Base-by-base conservation (phyloP, 1,140 invertebrate genomes). In the Diprion similis region DNA sequence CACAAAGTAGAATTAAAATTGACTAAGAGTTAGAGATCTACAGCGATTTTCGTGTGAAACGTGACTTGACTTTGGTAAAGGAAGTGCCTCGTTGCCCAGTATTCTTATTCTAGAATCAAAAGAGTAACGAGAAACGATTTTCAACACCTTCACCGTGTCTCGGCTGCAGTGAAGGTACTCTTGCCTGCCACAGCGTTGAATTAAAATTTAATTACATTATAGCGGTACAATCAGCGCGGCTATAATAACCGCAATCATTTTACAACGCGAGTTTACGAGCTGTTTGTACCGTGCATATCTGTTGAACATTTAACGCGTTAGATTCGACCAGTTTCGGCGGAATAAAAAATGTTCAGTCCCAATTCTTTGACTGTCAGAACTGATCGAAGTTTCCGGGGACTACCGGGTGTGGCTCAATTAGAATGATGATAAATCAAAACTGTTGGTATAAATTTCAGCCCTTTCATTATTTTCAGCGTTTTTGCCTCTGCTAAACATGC, bases 121-220 rank as follows among this genome's bases (percentile, higher is more conserved):
- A 59, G 51, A 59, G 51, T 59, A 68, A 68, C 17, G 66, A 68
- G 66, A 68, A 68, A 68, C 17, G 18, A 45, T 68, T 18, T 68
- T 68, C 66, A 68, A 59, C 51, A 59, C 51, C 51, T 59, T 59
- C 51, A 17, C 51, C n/a, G 51, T 59, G 51, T 59, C 51, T 59
- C 51, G 51, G n/a, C 11, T 3, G 6, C 51, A 15, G n/a, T 17
- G 51, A 59, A 59, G n/a, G 51, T 15, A 9, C 51, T 59, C 11
- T 59, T 59, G 24, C 24, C 11, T 59, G 9, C 51, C 51, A 59
- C 51, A 19, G 37, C 66, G 66, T 64, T 7, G 66, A 73, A 17
- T 73, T 66, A 66, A 73, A 68, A 66, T 48, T 67, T 73, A 73
- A 73, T 73, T 73, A 66, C 71, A 47, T 73, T n/a, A 73, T 73